phyloP scores from a whole-genome alignment of 2,797 vertebrate genomes.

The Todus mexicanus region DNA sequence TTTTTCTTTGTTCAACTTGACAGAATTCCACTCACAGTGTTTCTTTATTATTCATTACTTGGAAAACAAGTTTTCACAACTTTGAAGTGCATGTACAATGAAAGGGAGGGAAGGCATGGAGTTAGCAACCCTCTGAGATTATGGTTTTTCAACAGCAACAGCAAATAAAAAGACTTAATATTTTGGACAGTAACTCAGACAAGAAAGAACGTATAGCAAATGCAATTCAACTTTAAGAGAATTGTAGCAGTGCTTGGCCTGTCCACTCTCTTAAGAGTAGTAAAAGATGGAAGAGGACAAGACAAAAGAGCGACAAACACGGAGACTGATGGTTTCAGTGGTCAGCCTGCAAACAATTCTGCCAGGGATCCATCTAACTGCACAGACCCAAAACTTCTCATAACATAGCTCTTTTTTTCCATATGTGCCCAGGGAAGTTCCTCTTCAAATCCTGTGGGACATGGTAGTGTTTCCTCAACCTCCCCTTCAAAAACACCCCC shows the following conservation, averaged over 20 bases:
- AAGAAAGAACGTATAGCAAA: background rate
- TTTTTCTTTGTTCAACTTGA: slow-evolving; percentile 70
- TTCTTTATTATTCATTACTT: slow-evolving; percentile 70
- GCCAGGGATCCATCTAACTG: background rate
- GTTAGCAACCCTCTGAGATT: slow-evolving; percentile 61
- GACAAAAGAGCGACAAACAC: background rate
- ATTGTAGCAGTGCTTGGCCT: background rate
- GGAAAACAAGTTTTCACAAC: slow-evolving; percentile 69
- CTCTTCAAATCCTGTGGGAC: background rate
- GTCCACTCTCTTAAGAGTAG: background rate
- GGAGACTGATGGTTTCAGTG: background rate
- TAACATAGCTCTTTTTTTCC: background rate
- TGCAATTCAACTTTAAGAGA: background rate
- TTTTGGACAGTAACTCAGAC: background rate
- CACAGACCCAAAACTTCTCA: background rate
- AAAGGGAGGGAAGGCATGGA: slow-evolving; percentile 69
- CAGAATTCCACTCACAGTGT: slow-evolving; percentile 67
- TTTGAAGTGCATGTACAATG: slow-evolving; percentile 46
- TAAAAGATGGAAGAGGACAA: background rate
- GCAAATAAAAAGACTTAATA: background rate
- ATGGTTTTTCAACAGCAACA: background rate
- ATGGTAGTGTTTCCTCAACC: background rate
- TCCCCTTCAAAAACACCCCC: background rate
- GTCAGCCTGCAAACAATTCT: background rate
- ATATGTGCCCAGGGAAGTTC: background rate